Evolutionary conservation across 2,888 invertebrate genomes (phyloP).

Genomic region (Cryptocephalus moraei): DNA sequence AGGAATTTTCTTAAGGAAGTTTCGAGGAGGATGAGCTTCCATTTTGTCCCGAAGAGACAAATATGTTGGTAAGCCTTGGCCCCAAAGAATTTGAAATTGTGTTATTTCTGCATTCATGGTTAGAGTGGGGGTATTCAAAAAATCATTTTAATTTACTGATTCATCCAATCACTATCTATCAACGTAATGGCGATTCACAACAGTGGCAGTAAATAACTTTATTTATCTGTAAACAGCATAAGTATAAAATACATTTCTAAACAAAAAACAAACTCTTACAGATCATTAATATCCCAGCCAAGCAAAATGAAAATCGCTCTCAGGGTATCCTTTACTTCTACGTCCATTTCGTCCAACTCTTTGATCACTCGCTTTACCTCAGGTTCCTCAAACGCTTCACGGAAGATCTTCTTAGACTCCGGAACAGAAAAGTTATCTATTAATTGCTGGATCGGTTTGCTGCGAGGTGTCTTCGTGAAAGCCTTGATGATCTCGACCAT

Average conservation of each 20-base stretch:
- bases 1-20: too few relatives aligned
- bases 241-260: not conserved
- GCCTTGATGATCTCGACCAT: not conserved
- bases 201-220: not conserved
- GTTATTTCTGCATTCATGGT: too few relatives aligned
- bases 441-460: conserved; percentile 12
- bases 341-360: conserved; percentile 15
- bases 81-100: too few relatives aligned
- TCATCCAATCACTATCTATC: too few relatives aligned
- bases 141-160: too few relatives aligned
- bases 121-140: too few relatives aligned
- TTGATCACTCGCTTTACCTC: conserved; percentile 13
- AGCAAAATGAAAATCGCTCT: conserved; percentile 15
- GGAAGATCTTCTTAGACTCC: conserved; percentile 12
- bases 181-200: too few relatives aligned
- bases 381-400: conserved; percentile 8
- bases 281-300: conserved; percentile 18
- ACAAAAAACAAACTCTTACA: not conserved
- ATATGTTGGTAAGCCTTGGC: too few relatives aligned
- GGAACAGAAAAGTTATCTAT: conserved; percentile 15
- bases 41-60: too few relatives aligned
- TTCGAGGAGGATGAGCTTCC: too few relatives aligned
- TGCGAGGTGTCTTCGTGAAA: not conserved
- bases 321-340: conserved; percentile 14
- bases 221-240: not conserved